Conservation (phyloP, 2,797 vertebrate genomes). For the Apogon hyalosoma region DNA sequence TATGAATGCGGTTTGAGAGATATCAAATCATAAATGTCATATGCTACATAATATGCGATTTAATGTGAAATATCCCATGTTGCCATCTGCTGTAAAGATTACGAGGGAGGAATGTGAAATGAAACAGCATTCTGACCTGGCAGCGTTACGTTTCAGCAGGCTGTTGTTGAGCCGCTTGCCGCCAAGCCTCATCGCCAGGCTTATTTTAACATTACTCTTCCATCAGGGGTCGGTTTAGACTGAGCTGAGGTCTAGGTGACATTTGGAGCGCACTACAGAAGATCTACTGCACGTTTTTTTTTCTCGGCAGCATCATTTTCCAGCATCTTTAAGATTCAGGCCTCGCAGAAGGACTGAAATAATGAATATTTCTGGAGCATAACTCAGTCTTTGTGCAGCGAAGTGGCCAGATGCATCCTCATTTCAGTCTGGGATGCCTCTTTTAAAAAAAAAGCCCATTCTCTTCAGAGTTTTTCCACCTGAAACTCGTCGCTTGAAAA, state of each 20-base stretch:
- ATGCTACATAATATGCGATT: too few relatives aligned
- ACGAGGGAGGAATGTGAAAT: too few relatives aligned
- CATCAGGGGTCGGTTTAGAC: too few relatives aligned
- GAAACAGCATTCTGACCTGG: too few relatives aligned
- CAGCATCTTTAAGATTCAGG: constrained; percentile 9
- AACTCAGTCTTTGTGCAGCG: constrained; percentile 1
- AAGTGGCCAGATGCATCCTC: constrained; percentile 2
- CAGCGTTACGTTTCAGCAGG: too few relatives aligned
- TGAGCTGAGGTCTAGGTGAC: background rate
- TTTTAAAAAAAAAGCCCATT: background rate
- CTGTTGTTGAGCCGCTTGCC: too few relatives aligned
- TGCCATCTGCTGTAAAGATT: too few relatives aligned
- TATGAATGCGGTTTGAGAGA: too few relatives aligned
- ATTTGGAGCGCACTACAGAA: background rate
- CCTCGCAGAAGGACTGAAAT: constrained; percentile 1
- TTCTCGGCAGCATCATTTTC: background rate
- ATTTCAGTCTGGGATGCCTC: background rate
- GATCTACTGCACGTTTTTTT: background rate
- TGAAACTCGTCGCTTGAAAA: constrained; percentile 15
- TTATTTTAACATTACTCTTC: too few relatives aligned
- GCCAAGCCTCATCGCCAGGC: too few relatives aligned
- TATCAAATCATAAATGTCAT: too few relatives aligned
- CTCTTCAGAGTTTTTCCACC: background rate
- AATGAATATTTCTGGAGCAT: constrained; percentile 11
- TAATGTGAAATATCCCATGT: too few relatives aligned